phyloP scores from a whole-genome alignment of 2,113 vertebrate genomes.

The Cranoglanis bouderius region DNA sequence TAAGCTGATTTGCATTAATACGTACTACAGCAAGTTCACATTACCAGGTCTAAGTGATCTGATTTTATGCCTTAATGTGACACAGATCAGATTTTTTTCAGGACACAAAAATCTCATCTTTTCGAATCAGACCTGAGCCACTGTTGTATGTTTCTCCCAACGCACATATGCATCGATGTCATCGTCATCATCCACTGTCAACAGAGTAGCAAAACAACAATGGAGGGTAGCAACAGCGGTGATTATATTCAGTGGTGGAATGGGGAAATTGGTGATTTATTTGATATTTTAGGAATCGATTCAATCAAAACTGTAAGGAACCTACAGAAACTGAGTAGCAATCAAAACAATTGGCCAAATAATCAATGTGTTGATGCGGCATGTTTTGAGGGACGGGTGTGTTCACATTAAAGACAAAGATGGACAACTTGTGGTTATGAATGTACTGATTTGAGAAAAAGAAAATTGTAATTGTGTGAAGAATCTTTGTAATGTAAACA shows the following conservation, averaged over 20 bases:
- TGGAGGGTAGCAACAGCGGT: not conserved
- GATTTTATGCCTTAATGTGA: not conserved
- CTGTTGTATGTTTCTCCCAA: not conserved
- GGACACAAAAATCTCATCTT: not conserved
- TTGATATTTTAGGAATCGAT: not conserved
- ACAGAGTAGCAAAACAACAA: not conserved
- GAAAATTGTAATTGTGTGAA: not conserved
- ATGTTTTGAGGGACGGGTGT: not conserved
- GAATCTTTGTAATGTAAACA: not conserved
- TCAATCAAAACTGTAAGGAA: not conserved
- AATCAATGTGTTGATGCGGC: not conserved
- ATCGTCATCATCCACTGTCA: not conserved
- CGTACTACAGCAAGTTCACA: not conserved
- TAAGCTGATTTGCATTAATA: not conserved
- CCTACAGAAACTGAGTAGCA: too few species aligned
- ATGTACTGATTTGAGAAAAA: not conserved
- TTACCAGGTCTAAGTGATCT: not conserved
- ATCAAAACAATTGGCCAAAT: not conserved
- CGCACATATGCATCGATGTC: not conserved
- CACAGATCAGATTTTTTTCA: not conserved
- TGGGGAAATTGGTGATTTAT: not conserved
- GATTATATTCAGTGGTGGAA: not conserved
- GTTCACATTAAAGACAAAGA: not conserved
- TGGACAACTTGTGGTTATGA: not conserved
- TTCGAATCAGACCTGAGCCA: not conserved